A percentile compares a stretch with the other conserved stretches of the same genome.
Evolutionary conservation across 2,888 invertebrate genomes (phyloP).

Genomic region (Cataglyphis cursor): DNA sequence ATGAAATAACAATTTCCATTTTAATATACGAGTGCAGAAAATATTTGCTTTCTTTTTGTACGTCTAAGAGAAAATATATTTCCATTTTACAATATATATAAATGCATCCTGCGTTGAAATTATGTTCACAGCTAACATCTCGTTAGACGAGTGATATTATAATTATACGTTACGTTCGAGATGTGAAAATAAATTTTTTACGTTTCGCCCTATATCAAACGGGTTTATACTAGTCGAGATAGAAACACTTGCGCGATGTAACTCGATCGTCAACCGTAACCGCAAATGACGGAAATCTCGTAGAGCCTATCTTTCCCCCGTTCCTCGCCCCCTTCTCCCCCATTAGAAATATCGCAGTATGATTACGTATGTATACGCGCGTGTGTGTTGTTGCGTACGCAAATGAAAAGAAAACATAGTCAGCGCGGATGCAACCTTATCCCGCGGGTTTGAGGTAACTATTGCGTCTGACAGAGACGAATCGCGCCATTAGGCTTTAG

Average conservation of each 20-base stretch:
- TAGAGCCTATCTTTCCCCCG: background rate
- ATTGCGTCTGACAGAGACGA: constrained; percentile 42
- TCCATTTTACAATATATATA: background rate
- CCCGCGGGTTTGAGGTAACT: constrained; percentile 29
- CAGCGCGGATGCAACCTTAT: constrained; percentile 31
- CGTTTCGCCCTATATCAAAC: constrained; percentile 46
- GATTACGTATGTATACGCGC: constrained; percentile 7
- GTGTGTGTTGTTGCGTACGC: background rate
- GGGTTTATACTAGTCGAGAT: constrained; percentile 39
- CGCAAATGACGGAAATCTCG: constrained; percentile 48
- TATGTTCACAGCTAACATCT: constrained; percentile 17
- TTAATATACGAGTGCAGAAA: background rate
- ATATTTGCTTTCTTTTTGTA: background rate
- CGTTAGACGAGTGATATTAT: constrained; percentile 38
- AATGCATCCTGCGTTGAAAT: constrained; percentile 26
- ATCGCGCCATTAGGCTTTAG: constrained; percentile 38
- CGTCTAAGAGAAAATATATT: background rate
- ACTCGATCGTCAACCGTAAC: constrained; percentile 50
- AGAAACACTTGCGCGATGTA: constrained; percentile 44
- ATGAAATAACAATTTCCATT: background rate
- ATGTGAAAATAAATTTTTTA: constrained; percentile 24
- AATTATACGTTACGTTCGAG: constrained; percentile 38
- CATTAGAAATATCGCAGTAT: constrained; percentile 46
- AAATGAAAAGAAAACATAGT: constrained; percentile 35
- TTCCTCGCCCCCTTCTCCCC: background rate